A percentile compares a stretch with the other conserved stretches of the same genome.
These are phyloP conservation scores for Drosophila malerkotliana DNA, from an alignment of 1,140 invertebrate genomes.

Conservation along the genomic window DNA sequence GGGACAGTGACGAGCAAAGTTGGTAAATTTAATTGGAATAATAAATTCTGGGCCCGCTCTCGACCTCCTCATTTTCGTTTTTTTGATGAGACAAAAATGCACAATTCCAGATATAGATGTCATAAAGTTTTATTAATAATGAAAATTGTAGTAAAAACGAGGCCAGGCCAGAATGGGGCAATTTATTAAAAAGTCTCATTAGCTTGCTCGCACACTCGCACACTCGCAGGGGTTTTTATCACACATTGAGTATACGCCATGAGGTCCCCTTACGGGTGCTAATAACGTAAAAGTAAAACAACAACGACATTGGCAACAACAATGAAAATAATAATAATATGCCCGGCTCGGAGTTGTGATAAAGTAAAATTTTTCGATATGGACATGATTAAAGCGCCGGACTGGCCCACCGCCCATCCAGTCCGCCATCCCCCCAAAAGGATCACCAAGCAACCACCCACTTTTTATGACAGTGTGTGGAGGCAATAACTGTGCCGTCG, in stretches of 20 bases:
- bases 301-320: conserved; percentile 43
- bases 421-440: not conserved
- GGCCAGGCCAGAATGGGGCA: conserved; percentile 48
- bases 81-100: conserved; percentile 66
- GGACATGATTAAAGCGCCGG: conserved; percentile 68
- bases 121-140: conserved; percentile 83
- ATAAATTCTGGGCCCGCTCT: conserved; percentile 56
- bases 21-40: conserved; percentile 76
- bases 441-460: conserved; percentile 4
- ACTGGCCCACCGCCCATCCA: conserved; percentile 30
- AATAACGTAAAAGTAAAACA: conserved; percentile 76
- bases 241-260: conserved; percentile 76
- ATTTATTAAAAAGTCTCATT: conserved; percentile 83
- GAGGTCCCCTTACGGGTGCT: conserved; percentile 73
- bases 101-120: conserved; percentile 68
- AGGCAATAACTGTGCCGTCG: conserved; percentile 64
- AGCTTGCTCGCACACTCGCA: conserved; percentile 44
- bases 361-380: conserved; percentile 81
- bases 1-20: conserved; percentile 56
- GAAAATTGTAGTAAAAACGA: conserved; percentile 80
- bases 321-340: conserved; percentile 62
- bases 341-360: conserved; percentile 56
- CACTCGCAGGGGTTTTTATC: conserved; percentile 57
- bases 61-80: conserved; percentile 3
- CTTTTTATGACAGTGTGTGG: conserved; percentile 31